Evolutionary conservation across 2,888 invertebrate species (phyloP), one percentile per base, ranked within the genome.

Genomic region (Creontiades dilutus): DNA sequence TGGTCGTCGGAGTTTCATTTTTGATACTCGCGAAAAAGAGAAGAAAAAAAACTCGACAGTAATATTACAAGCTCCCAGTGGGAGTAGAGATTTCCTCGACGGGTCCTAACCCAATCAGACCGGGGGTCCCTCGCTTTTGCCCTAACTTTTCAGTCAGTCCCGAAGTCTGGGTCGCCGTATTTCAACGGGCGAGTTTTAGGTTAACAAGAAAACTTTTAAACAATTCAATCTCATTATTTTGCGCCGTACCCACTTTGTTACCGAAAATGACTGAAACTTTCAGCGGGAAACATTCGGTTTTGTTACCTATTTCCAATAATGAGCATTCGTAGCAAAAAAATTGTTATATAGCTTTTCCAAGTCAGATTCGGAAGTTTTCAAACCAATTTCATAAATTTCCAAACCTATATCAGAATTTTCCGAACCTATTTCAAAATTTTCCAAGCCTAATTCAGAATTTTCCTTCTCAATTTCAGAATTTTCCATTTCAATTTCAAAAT

Each of bases 31-130:
- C 68, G 23, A 23, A 5, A 68, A 16, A 61, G 19, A 16, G 16
- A 57, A 16, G 16, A 61, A 61, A 61, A 61, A 61, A 61, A 61
- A 4, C 61, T 61, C 61, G 61, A 68, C 68, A 23, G 68, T 68
- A 68, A 68, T 68, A 68, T 68, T 68, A 68, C 68, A 23, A 68
- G 52, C 68, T 68, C 68, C 68, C 68, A 23, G 3, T 68, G 68
- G 68, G 19, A 23, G 68, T 68, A 68, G 68, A 68, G 68, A 68
- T 68, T 68, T 68, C 68, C 68, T 68, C 68, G 68, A 68, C 68
- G 23, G 68, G 27, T 12, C 27, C 68, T 68, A 68, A 68, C 68
- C 23, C 68, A 68, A 68, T 68, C 68, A 68, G 27, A 68, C 12
- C 23, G 68, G 68, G 23, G 23, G 3, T 0, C 68, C 12, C 68